Conservation (phyloP, 2,113 vertebrate genomes). For the Heterotilapia buettikoferi region DNA sequence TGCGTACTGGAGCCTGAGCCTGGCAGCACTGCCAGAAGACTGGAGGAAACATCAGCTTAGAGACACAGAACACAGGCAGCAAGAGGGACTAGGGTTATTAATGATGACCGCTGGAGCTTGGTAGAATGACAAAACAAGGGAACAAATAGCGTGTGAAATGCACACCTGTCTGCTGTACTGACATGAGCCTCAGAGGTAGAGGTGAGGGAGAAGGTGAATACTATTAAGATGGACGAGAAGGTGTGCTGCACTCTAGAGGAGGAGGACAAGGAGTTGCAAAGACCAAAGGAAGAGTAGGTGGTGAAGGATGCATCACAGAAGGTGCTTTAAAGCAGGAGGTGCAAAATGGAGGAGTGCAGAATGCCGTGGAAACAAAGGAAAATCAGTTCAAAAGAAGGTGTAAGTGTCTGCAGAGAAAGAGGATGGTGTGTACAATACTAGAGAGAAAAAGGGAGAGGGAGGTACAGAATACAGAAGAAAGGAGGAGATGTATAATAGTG, state of each 20-base stretch:
- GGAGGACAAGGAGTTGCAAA: not conserved
- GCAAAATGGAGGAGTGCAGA: not conserved
- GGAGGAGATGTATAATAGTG: slow-evolving; percentile 6
- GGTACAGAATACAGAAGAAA: not conserved
- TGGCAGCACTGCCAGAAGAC: slow-evolving; percentile 36
- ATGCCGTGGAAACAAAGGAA: not conserved
- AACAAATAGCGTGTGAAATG: slow-evolving; percentile 68
- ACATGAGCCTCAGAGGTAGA: slow-evolving; percentile 4
- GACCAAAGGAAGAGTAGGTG: not conserved
- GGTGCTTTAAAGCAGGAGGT: not conserved
- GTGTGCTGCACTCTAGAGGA: not conserved
- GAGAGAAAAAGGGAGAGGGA: not conserved
- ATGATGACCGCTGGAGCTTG: slow-evolving; percentile 46
- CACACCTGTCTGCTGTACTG: slow-evolving; percentile 51
- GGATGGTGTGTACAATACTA: not conserved
- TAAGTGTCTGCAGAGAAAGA: not conserved
- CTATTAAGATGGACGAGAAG: slow-evolving; percentile 37
- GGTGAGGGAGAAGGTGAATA: slow-evolving; percentile 12
- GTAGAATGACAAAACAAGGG: slow-evolving; percentile 50
- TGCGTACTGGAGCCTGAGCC: not conserved
- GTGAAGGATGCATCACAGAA: not conserved
- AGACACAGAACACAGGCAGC: slow-evolving; percentile 30
- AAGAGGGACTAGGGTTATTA: slow-evolving; percentile 51
- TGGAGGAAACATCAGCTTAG: slow-evolving; percentile 43
- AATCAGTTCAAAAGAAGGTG: not conserved